Evolutionary conservation across 2,888 invertebrate species (phyloP).

Genomic region (Terebella lapidaria): DNA sequence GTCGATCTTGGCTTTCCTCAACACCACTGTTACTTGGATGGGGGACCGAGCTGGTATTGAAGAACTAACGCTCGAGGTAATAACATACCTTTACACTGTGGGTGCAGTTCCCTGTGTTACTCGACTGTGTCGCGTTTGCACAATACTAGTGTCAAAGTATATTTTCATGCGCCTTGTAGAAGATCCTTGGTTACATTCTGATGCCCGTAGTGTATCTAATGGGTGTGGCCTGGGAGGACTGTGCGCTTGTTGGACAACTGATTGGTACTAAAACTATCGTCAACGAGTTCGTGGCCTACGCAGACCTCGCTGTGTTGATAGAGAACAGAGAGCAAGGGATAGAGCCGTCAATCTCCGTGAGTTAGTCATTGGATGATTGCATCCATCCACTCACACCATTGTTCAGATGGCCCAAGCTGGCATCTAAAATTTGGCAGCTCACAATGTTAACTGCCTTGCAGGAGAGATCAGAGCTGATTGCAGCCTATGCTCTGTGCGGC

Average conservation of each 20-base stretch:
- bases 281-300: conserved; percentile 89
- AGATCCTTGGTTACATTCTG: conserved; percentile 14
- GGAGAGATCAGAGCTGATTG: conserved; percentile 19
- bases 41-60: conserved; percentile 19
- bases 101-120: too few species aligned
- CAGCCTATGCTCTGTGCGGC: conserved; percentile 22
- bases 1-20: conserved; percentile 14
- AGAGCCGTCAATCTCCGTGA: conserved; percentile 15
- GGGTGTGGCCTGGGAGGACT: conserved; percentile 20
- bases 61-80: conserved; percentile 19
- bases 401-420: too few species aligned
- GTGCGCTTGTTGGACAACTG: conserved; percentile 16
- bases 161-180: conserved; percentile 9
- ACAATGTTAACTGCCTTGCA: conserved; percentile 4
- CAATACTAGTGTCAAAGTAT: too few species aligned
- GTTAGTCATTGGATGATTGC: too few species aligned
- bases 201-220: conserved; percentile 20
- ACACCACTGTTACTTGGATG: conserved; percentile 18
- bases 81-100: too few species aligned
- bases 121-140: too few species aligned
- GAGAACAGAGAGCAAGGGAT: conserved; percentile 23
- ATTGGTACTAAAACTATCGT: conserved; percentile 72
- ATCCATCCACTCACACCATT: too few species aligned
- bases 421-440: too few species aligned
- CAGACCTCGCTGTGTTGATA: conserved; percentile 58